These are phyloP conservation scores for Ommatoiulus sabulosus DNA, from an alignment of 2,888 invertebrate genomes.

Conservation along the genomic window DNA sequence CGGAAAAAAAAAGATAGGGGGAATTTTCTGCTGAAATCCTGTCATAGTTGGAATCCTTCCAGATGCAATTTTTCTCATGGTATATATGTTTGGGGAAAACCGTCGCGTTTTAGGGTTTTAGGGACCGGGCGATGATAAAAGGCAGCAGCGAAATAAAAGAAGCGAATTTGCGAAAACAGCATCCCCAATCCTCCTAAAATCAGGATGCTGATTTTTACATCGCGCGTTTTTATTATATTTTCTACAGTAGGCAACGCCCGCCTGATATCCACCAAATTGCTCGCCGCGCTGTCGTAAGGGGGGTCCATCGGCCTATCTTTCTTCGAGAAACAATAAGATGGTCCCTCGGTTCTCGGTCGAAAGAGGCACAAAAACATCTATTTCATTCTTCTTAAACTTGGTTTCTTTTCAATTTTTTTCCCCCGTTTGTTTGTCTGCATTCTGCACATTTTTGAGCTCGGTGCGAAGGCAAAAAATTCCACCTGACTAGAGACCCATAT, in stretches of 20 bases:
- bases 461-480: neutral
- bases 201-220: conserved; percentile 35
- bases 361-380: neutral
- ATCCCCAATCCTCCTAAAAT: conserved; percentile 29
- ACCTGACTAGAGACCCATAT: conserved; percentile 11
- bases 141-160: conserved; percentile 17
- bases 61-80: conserved; percentile 26
- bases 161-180: conserved; percentile 43
- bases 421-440: neutral
- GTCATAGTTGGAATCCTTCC: conserved; percentile 36
- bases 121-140: neutral
- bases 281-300: neutral
- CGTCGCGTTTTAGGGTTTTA: neutral
- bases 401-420: neutral
- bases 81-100: neutral
- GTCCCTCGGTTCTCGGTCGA: neutral
- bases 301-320: neutral
- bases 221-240: neutral
- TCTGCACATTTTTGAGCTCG: conserved; percentile 16
- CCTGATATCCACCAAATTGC: conserved; percentile 25
- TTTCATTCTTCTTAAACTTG: conserved; percentile 22
- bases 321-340: conserved; percentile 21
- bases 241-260: conserved; percentile 1
- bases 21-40: conserved; percentile 38
- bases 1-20: conserved; percentile 7